Evolutionary conservation across 2,888 invertebrate species (phyloP).

Genomic region (Rapana venosa): DNA sequence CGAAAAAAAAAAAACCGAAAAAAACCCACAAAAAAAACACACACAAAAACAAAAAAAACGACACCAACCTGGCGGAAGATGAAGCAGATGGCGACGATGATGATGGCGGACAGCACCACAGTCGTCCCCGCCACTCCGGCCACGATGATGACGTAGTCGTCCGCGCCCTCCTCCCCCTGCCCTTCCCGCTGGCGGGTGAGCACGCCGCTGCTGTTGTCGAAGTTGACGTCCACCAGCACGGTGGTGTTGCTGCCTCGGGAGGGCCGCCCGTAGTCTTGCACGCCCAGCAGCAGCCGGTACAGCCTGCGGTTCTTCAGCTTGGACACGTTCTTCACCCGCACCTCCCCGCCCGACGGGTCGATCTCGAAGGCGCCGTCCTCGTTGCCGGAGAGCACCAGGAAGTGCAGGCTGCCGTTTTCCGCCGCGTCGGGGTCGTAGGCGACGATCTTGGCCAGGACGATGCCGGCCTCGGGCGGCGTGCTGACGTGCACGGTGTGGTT

Average conservation of each 20-base stretch:
- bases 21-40: neutral
- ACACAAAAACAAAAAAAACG: neutral
- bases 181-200: neutral
- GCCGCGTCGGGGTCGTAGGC: slow-evolving; percentile 65
- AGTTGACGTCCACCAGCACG: slow-evolving; percentile 52
- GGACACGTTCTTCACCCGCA: slow-evolving; percentile 50
- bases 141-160: slow-evolving; percentile 56
- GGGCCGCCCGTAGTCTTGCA: slow-evolving; percentile 63
- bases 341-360: slow-evolving; percentile 56
- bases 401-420: slow-evolving; percentile 60
- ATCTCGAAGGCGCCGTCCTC: slow-evolving; percentile 57
- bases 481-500: slow-evolving; percentile 61
- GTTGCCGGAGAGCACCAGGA: slow-evolving; percentile 58
- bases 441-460: slow-evolving; percentile 55
- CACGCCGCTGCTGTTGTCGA: slow-evolving; percentile 47
- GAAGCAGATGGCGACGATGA: slow-evolving; percentile 52
- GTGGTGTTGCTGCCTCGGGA: slow-evolving; percentile 54
- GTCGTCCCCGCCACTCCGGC: slow-evolving; percentile 54
- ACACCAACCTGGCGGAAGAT: slow-evolving; percentile 37
- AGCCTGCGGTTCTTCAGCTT: slow-evolving; percentile 37
- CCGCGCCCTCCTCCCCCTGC: slow-evolving; percentile 9
- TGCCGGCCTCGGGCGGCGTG: slow-evolving; percentile 48
- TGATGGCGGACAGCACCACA: slow-evolving; percentile 53
- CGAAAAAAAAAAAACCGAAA: neutral
- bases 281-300: slow-evolving; percentile 58